These are phyloP conservation scores for Parotocinclus haroldoi DNA, from an alignment of 2,797 vertebrate species.

Conservation along the genomic window DNA sequence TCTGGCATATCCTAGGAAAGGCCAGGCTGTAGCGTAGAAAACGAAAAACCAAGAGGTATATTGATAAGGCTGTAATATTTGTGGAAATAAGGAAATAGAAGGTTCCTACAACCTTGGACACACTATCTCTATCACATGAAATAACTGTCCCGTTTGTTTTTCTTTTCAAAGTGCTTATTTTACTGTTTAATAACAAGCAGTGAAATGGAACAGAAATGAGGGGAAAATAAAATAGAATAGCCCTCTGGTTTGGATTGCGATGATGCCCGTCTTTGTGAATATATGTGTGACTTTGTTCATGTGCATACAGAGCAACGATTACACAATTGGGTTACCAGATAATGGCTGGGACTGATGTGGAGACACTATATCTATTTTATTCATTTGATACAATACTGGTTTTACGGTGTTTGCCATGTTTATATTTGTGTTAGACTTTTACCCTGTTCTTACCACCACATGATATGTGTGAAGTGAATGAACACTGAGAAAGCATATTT, in stretches of 20 bases:
- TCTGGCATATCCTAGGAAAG: slow-evolving; percentile 48
- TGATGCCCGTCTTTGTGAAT: too few relatives aligned
- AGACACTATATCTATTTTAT: too few relatives aligned
- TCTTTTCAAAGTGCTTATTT: slow-evolving; percentile 21
- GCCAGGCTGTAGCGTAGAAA: slow-evolving; percentile 54
- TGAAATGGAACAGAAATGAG: slow-evolving; percentile 29
- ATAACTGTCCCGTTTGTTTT: slow-evolving; percentile 25
- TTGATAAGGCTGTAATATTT: slow-evolving; percentile 68
- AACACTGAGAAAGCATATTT: too few relatives aligned
- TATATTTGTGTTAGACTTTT: too few relatives aligned
- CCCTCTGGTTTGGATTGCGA: slow-evolving; percentile 7
- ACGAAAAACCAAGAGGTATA: slow-evolving; percentile 49
- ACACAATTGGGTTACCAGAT: too few relatives aligned
- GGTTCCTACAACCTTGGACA: slow-evolving; percentile 45
- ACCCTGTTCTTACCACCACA: too few relatives aligned
- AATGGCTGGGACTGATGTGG: too few relatives aligned
- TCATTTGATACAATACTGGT: too few relatives aligned
- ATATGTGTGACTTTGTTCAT: too few relatives aligned
- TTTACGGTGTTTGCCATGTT: too few relatives aligned
- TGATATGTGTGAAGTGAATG: too few relatives aligned
- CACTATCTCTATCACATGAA: slow-evolving; percentile 36
- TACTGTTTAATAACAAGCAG: slow-evolving; percentile 33
- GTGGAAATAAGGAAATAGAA: slow-evolving; percentile 61
- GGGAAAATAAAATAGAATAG: not conserved
- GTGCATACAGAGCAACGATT: too few relatives aligned